Evolutionary conservation across 1,140 invertebrate genomes (phyloP).

Genomic region (Aricia agestis): DNA sequence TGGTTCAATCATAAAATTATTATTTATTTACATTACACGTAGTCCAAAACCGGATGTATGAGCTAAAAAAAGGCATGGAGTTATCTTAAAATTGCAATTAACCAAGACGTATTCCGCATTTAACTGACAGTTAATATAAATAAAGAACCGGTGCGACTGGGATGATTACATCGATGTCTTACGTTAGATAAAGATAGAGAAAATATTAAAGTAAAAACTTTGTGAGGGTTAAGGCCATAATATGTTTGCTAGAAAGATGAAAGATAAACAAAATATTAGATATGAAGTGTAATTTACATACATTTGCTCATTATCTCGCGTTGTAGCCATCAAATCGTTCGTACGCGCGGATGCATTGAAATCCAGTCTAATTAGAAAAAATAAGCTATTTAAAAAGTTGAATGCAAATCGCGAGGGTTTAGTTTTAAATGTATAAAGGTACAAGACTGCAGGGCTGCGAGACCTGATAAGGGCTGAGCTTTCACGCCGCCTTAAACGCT

Average conservation of each 20-base stretch:
- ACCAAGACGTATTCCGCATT: conserved; percentile 1
- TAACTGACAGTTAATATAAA: conserved; percentile 8
- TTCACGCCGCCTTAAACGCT: conserved; percentile 1
- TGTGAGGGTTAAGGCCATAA: too few relatives aligned
- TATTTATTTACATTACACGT: background rate
- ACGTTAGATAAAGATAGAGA: background rate
- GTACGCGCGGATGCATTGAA: too few relatives aligned
- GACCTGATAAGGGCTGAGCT: background rate
- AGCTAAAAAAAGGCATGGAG: conserved; percentile 1
- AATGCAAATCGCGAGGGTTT: background rate
- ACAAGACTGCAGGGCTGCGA: conserved; percentile 4
- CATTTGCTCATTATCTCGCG: too few relatives aligned
- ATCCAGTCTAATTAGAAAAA: too few relatives aligned
- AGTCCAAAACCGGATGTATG: background rate
- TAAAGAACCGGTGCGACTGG: conserved; percentile 12
- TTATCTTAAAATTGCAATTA: conserved; percentile 5
- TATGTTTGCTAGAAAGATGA: too few relatives aligned
- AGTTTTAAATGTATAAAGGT: background rate
- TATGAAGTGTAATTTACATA: too few relatives aligned
- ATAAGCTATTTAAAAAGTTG: background rate
- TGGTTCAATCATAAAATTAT: background rate
- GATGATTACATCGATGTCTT: background rate
- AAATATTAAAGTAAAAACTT: background rate
- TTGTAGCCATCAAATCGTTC: too few relatives aligned
- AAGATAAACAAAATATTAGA: too few relatives aligned